Percentiles rank a stretch among this genome's conserved stretches.
phyloP scores from a whole-genome alignment of 2,113 vertebrate species.

The Zapornia atra region DNA sequence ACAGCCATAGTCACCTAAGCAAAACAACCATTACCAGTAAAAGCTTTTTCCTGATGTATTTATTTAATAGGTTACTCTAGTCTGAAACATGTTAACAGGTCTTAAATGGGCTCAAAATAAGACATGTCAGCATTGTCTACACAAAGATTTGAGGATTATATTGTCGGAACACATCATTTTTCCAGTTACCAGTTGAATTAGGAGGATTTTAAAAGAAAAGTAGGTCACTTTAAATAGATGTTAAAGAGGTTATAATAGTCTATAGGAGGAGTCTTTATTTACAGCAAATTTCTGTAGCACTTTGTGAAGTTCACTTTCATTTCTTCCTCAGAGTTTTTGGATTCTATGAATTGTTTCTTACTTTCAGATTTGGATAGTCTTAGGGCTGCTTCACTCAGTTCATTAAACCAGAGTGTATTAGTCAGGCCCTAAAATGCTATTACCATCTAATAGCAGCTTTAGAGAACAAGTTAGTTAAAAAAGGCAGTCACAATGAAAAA shows the following conservation, averaged over 20 bases:
- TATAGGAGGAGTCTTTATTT: not conserved
- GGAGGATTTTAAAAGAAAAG: slow-evolving; percentile 23
- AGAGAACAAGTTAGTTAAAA: not conserved
- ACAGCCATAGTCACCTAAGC: slow-evolving; percentile 62
- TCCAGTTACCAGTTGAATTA: not conserved
- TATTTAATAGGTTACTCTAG: slow-evolving; percentile 66
- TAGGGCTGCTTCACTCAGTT: not conserved
- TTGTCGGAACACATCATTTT: not conserved
- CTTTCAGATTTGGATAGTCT: not conserved
- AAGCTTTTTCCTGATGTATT: slow-evolving; percentile 68
- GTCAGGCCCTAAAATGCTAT: not conserved
- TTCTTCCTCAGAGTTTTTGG: not conserved
- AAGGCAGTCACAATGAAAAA: not conserved
- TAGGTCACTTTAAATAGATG: slow-evolving; percentile 16
- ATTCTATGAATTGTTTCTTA: not conserved
- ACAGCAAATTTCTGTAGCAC: not conserved
- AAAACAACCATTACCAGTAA: slow-evolving; percentile 70
- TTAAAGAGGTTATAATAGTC: not conserved
- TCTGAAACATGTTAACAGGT: slow-evolving; percentile 50
- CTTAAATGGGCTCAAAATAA: slow-evolving; percentile 54
- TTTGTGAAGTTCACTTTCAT: not conserved
- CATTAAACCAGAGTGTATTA: not conserved
- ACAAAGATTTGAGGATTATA: slow-evolving; percentile 54
- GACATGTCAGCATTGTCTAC: slow-evolving; percentile 50
- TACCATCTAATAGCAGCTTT: not conserved